Evolutionary conservation across 2,888 invertebrate genomes (phyloP).

Genomic region (Bibio marci): DNA sequence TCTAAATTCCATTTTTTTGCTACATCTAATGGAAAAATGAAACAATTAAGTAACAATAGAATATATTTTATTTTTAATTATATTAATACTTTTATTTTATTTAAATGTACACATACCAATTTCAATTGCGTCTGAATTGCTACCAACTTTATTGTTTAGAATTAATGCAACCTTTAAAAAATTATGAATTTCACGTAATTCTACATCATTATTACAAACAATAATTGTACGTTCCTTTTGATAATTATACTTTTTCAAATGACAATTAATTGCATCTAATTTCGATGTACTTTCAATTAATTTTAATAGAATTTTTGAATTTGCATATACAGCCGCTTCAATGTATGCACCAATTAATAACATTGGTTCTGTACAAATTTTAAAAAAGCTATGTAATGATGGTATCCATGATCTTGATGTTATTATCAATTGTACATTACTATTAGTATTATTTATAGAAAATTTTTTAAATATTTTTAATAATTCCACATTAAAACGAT

Average conservation of each 20-base stretch:
- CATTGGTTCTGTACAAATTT: slow-evolving; percentile 38
- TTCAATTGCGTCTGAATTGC: slow-evolving; percentile 3
- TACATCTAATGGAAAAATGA: slow-evolving; percentile 4
- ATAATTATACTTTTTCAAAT: slow-evolving; percentile 30
- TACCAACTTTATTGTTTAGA: background rate
- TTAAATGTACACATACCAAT: too few relatives aligned
- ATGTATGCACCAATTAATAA: slow-evolving; percentile 53
- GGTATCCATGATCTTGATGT: slow-evolving; percentile 47
- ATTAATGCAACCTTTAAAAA: slow-evolving; percentile 14
- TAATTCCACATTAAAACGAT: slow-evolving; percentile 33
- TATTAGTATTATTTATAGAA: background rate
- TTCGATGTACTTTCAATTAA: slow-evolving; percentile 17
- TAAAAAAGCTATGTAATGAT: slow-evolving; percentile 36
- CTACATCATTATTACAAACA: slow-evolving; percentile 39
- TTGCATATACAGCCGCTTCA: slow-evolving; percentile 58
- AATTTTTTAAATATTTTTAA: slow-evolving; percentile 26
- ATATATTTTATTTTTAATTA: too few relatives aligned
- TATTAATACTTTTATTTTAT: too few relatives aligned
- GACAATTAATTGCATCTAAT: slow-evolving; percentile 21
- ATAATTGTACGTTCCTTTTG: slow-evolving; percentile 38
- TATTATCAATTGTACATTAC: slow-evolving; percentile 37
- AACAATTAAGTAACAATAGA: background rate
- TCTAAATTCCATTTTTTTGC: slow-evolving; percentile 5
- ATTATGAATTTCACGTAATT: slow-evolving; percentile 30
- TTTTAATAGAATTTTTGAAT: slow-evolving; percentile 31